Evolutionary conservation across 2,888 invertebrate species (phyloP), one percentile per base, ranked within the genome.

Genomic region (Coenonympha arcania): DNA sequence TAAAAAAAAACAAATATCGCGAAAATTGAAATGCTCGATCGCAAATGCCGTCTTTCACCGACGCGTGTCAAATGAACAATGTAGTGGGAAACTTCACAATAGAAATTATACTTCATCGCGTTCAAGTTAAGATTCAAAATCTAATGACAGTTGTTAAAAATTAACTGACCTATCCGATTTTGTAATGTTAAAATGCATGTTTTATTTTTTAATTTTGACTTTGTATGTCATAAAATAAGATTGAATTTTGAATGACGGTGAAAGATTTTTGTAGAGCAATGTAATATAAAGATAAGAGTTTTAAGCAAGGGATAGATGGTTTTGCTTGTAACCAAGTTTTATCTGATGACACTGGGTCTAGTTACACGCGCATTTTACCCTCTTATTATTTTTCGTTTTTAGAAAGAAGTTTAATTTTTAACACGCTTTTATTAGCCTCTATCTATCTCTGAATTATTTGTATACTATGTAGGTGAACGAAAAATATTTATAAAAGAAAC

Each of bases 21-120:
- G 69, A 76, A 77, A 74, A 74, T 72, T 73, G 68, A 71, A 69
- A 74, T 67, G 62, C 66, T 45, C 64, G 59, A 73, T 72, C 71
- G 71, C 69, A 68, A 69, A 68, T 63, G 68, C 62, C 59, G 57
- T 61, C 61, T 61, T 41, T 74, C 72, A 49, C 52, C 61, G 52
- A 51, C 61, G 62, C 67, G 68, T 72, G 73, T 73, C 76, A 73
- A 71, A 72, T 66, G 64, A 64, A 64, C 66, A 66, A 69, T 48
- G 41, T 52, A n/a, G 30, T 36, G 26, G 69, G 56, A 62, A 61
- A 50, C 59, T 59, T 57, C 54, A 44, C 60, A 59, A 52, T 50
- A 48, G 48, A 62, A 58, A 58, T 54, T 54, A 48, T 39, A 47
- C 56, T 59, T 60, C 64, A 64, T 57, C 48, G 24, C 34, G 48